Evolutionary conservation across 2,888 invertebrate genomes (phyloP).

Genomic region (Eremobia ochroleuca): DNA sequence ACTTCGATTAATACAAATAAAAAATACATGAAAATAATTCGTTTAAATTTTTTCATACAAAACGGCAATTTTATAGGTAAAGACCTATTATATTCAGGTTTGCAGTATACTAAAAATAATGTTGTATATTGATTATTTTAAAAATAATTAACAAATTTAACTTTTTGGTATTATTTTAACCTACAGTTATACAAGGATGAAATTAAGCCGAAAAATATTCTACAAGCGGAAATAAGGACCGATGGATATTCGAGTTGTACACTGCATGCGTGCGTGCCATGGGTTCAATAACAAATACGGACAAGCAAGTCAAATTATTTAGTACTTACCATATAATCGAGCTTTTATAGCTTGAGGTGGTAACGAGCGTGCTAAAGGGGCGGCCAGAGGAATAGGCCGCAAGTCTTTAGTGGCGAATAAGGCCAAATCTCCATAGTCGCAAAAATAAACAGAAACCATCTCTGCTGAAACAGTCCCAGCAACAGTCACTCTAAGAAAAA

Average conservation of each 20-base stretch:
- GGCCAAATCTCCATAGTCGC: conserved; percentile 92
- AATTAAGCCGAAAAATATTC: background rate
- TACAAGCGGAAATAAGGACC: background rate
- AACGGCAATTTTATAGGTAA: too few species aligned
- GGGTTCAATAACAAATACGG: background rate
- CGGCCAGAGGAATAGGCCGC: conserved; percentile 82
- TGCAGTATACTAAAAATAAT: too few species aligned
- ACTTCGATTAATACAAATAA: too few species aligned
- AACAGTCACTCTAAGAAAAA: conserved; percentile 84
- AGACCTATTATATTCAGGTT: too few species aligned
- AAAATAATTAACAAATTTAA: background rate
- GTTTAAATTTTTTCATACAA: too few species aligned
- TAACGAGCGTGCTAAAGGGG: conserved; percentile 83
- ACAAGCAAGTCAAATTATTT: background rate
- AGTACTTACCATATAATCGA: conserved; percentile 84
- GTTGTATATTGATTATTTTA: too few species aligned
- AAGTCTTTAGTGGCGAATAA: conserved; percentile 80
- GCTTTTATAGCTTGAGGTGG: conserved; percentile 88
- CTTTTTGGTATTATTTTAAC: background rate
- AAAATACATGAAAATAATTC: too few species aligned
- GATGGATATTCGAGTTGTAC: background rate
- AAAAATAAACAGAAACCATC: conserved; percentile 91
- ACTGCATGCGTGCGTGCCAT: background rate
- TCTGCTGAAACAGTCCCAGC: conserved; percentile 87
- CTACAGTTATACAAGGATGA: background rate